Conservation (phyloP, 2,113 vertebrate species). For the Calidris pygmaea region DNA sequence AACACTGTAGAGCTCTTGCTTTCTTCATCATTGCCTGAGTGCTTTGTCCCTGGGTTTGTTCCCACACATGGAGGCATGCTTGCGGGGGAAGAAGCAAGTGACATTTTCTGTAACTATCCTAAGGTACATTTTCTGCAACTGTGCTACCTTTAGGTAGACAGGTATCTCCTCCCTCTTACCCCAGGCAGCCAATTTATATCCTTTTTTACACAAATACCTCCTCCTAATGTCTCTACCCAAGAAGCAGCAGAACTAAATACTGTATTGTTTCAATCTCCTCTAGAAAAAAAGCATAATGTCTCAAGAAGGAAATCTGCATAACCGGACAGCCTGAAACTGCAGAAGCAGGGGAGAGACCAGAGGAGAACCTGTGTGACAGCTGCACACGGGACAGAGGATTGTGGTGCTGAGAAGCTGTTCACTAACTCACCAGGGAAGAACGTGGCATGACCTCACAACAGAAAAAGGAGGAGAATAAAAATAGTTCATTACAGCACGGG, state of each 20-base stretch:
- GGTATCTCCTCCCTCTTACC: background rate
- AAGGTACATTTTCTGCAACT: background rate
- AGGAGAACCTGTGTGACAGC: background rate
- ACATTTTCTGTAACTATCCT: background rate
- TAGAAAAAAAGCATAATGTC: background rate
- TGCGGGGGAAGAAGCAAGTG: background rate
- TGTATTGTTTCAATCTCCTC: background rate
- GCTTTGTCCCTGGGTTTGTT: background rate
- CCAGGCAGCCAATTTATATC: background rate
- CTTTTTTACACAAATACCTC: background rate
- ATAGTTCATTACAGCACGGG: conserved; percentile 34
- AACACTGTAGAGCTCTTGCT: background rate
- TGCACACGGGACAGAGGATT: background rate
- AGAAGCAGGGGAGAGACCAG: background rate
- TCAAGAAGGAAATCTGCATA: background rate
- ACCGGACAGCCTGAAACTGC: background rate
- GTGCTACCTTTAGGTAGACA: background rate
- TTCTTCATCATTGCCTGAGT: background rate
- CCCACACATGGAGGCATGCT: background rate
- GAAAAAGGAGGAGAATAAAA: conserved; percentile 13
- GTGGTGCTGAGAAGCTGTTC: background rate
- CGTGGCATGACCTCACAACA: background rate
- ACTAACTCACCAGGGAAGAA: conserved; percentile 5
- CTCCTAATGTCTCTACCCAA: background rate
- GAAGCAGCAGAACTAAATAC: background rate